These are phyloP conservation scores for Platypus cylindrus DNA, from an alignment of 2,888 invertebrate genomes.

Conservation along the genomic window DNA sequence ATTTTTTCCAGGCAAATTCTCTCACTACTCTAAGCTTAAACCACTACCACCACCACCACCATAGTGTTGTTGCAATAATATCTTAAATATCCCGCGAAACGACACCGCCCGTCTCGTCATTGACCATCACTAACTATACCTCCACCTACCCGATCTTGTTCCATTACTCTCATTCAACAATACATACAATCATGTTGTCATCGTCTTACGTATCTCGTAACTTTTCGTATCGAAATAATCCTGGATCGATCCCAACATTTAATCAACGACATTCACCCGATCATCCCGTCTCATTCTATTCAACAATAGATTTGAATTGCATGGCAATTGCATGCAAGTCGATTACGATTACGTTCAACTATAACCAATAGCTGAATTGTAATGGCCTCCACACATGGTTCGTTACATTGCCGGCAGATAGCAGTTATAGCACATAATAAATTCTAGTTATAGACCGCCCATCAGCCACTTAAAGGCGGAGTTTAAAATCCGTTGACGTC, in stretches of 20 bases:
- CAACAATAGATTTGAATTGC: too few species aligned
- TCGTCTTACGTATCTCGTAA: constrained; percentile 28
- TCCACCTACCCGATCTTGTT: not conserved
- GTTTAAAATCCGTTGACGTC: constrained; percentile 34
- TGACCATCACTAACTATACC: constrained; percentile 17
- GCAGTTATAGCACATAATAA: constrained; percentile 41
- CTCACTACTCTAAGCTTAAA: constrained; percentile 25
- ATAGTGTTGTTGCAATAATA: too few species aligned
- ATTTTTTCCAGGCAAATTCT: constrained; percentile 25
- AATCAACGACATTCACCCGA: constrained; percentile 37
- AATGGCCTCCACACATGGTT: constrained; percentile 46
- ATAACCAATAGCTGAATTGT: constrained; percentile 45
- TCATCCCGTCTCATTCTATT: constrained; percentile 23
- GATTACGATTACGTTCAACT: too few species aligned
- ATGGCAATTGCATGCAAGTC: too few species aligned
- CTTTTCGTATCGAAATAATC: constrained; percentile 25
- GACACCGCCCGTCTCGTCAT: constrained; percentile 17
- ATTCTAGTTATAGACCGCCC: constrained; percentile 45
- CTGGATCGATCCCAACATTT: constrained; percentile 34
- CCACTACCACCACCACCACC: too few species aligned
- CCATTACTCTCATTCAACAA: not conserved
- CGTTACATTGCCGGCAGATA: constrained; percentile 43
- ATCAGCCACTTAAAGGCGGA: constrained; percentile 43
- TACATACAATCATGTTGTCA: constrained; percentile 4
- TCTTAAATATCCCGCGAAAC: constrained; percentile 36